A percentile compares a stretch with the other conserved stretches of the same genome.
These are phyloP conservation scores for Dendroctonus valens DNA, from an alignment of 1,140 invertebrate species.

Conservation along the genomic window DNA sequence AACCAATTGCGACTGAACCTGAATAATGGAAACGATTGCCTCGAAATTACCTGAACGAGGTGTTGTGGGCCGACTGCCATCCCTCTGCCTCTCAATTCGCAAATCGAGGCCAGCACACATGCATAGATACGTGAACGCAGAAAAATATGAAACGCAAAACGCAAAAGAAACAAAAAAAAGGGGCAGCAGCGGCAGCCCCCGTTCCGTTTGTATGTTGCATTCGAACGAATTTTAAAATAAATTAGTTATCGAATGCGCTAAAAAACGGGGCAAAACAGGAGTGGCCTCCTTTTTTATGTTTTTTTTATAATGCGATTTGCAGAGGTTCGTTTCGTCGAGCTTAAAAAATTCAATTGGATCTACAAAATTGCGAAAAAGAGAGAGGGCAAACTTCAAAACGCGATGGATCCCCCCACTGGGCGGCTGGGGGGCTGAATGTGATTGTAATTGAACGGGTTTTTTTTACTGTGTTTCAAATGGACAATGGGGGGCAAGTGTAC, in stretches of 20 bases:
- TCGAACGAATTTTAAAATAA: constrained; percentile 29
- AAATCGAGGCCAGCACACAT: neutral
- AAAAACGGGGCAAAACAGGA: constrained; percentile 14
- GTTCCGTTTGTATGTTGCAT: constrained; percentile 23
- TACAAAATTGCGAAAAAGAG: constrained; percentile 19
- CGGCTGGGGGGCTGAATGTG: too few species aligned
- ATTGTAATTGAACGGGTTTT: too few species aligned
- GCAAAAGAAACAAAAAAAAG: constrained; percentile 8
- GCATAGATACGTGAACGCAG: constrained; percentile 3
- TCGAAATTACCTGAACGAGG: too few species aligned
- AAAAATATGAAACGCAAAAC: constrained; percentile 14
- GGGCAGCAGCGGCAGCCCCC: neutral
- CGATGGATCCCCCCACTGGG: neutral
- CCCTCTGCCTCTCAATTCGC: too few species aligned
- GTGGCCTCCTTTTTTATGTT: neutral
- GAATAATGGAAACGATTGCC: too few species aligned
- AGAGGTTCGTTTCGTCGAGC: constrained; percentile 18
- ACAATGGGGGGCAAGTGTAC: too few species aligned
- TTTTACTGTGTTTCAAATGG: too few species aligned
- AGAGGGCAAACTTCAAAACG: constrained; percentile 19
- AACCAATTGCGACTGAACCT: too few species aligned
- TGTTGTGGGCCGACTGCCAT: too few species aligned
- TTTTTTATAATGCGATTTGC: constrained; percentile 19
- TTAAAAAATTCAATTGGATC: constrained; percentile 22
- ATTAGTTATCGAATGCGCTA: constrained; percentile 21